These are phyloP conservation scores for Gobio occitaniae DNA, from an alignment of 2,797 vertebrate species.

Conservation along the genomic window DNA sequence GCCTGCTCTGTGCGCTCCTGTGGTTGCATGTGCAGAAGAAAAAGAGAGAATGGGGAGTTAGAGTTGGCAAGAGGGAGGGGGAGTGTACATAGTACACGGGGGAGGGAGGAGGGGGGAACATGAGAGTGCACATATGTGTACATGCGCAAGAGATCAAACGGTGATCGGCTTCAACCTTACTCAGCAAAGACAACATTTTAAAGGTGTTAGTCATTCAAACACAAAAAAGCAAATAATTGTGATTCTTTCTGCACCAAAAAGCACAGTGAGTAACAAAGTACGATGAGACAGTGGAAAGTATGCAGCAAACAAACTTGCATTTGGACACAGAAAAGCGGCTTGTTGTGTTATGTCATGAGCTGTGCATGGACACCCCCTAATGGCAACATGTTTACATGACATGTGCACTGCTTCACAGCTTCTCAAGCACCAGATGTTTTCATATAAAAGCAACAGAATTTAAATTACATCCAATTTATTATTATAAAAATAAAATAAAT, in stretches of 20 bases:
- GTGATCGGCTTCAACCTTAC: constrained; percentile 22
- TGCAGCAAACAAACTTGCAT: constrained; percentile 21
- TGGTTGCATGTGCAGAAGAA: constrained; percentile 62
- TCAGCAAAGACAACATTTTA: not conserved
- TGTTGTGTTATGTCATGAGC: not conserved
- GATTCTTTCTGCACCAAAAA: not conserved
- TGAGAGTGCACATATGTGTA: constrained; percentile 69
- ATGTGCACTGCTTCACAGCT: not conserved
- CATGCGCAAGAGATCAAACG: constrained; percentile 45
- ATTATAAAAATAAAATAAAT: too few species aligned
- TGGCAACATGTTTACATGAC: not conserved
- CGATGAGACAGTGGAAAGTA: not conserved
- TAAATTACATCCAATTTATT: not conserved
- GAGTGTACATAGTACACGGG: constrained; percentile 39
- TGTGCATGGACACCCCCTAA: constrained; percentile 18
- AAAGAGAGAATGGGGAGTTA: constrained; percentile 46
- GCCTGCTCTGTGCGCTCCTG: constrained; percentile 68
- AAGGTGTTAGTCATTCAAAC: not conserved
- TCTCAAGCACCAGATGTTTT: not conserved
- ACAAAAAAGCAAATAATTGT: not conserved
- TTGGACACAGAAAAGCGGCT: not conserved
- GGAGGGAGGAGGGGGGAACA: constrained; percentile 53
- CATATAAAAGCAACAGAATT: not conserved
- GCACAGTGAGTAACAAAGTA: not conserved
- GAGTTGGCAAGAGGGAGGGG: constrained; percentile 48